Base-by-base conservation (phyloP, 2,113 vertebrate genomes). In the Halichoeres trimaculatus region DNA sequence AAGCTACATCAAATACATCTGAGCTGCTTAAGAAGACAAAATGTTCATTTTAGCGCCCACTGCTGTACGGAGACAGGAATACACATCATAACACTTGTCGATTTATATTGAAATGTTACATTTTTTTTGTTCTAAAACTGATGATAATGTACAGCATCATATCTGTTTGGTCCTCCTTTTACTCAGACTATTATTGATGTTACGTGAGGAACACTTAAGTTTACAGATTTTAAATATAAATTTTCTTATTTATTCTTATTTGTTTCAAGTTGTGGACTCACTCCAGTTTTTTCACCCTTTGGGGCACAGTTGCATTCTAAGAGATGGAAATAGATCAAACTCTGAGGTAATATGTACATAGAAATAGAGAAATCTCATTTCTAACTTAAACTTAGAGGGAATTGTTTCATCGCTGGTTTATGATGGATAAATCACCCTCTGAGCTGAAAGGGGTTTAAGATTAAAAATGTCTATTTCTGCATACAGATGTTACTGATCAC, bases 41-140 rank as follows among this genome's bases (percentile, higher is more conserved):
- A 20, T 10, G 26, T 54, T 24, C 45, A 57, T 34, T 73, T 45
- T 59, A 69, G 23, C 12, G 22, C 64, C 73, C 74, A 76, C 74
- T 80, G 80, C 65, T 84, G 76, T 78, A 79, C 13, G 50, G 78
- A 84, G 72, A 87, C 22, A 81, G 78, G 84, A 87, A 88, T 78
- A 83, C 82, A 68, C 61, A 70, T 7, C n/a, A 66, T 30, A 38
- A 69, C 51, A 80, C 59, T 64, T 26, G 56, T 72, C 36, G 24
- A 1, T 53, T 80, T 78, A 57, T 63, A 70, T 77, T 57, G 16
- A n/a, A 70, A 52, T n/a, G 8, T 69, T 40, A 30, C 30, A 2
- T 55, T 64, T 64, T 70, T 68, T 14, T 67, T 43, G 51, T 58
- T 57, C 51, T 71, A 63, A 73, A 77, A 68, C 36, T 52, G 51